Percentiles rank a stretch among this genome's conserved stretches.
Evolutionary conservation across 2,113 vertebrate genomes (phyloP).

Genomic region (Prinia subflava): DNA sequence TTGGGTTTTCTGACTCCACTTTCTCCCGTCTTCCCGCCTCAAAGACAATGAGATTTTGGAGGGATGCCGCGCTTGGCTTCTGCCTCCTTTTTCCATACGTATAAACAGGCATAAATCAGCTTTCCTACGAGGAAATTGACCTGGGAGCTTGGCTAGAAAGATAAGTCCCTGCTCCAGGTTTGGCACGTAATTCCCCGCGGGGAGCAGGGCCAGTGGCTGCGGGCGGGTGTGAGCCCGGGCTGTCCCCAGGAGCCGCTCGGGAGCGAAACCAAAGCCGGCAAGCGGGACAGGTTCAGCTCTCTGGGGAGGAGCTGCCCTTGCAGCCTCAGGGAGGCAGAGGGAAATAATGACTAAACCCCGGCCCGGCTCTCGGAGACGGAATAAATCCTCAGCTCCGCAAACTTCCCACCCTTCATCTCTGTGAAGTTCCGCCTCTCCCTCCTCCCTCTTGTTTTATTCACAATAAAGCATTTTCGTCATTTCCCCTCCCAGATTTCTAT

Average conservation of each 20-base stretch:
- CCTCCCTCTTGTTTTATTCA: conserved; percentile 44
- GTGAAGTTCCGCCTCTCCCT: conserved; percentile 19
- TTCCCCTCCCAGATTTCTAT: conserved; percentile 46
- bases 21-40: not conserved
- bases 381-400: not conserved
- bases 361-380: not conserved
- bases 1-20: not conserved
- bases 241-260: not conserved
- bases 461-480: conserved; percentile 47
- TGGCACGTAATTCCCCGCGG: not conserved
- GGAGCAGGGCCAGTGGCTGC: not conserved
- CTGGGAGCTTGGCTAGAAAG: conserved; percentile 11
- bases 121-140: conserved; percentile 11
- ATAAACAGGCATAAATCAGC: conserved; percentile 48
- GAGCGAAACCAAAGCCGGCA: not conserved
- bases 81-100: conserved; percentile 27
- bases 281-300: not conserved
- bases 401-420: conserved; percentile 30
- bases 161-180: not conserved
- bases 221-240: not conserved
- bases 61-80: conserved; percentile 15
- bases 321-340: not conserved
- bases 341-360: not conserved
- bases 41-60: conserved; percentile 48
- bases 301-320: not conserved